Base-by-base conservation (phyloP, 2,888 invertebrate species). In the Sphaerophoria rueppellii region DNA sequence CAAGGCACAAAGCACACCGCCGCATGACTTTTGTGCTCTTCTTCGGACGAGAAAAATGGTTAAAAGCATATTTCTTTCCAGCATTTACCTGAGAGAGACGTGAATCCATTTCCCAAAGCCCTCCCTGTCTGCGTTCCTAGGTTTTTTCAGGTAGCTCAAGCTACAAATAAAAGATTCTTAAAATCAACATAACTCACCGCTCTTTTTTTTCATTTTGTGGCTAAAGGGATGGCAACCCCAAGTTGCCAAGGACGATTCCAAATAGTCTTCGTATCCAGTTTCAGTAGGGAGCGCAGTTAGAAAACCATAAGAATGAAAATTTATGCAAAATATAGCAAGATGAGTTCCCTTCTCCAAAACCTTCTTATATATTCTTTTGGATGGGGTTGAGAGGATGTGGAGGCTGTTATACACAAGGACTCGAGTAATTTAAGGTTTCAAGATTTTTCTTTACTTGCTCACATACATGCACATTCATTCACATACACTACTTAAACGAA, bases 111-210 rank as follows among this genome's bases (percentile, higher is more conserved):
- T 24, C 57, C 37, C 32, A 60, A 12, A 24, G 24, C 2, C 1
- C 11, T 6, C 54, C 11, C 48, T 48, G 63, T 48, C 54, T 65
- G 58, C 54, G 1, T 24, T 24, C 24, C 24, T 24, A 24, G 24
- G 24, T 24, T 24, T 2, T 24, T 24, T 2, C 24, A 24, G 24
- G 24, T 24, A 60, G n/a, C 48, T 70, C 69, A 60, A 67, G 60
- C 43, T 52, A 83, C 83, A 80, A 83, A 80, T 80, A 83, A 80
- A 80, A 83, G 75, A 75, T 83, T 80, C 61, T 80, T 80, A 75
- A 83, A 83, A 80, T 80, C 83, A 76, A 72, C 83, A 83, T 83
- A 80, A 83, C 75, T 83, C 83, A 80, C 46, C 50, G 52, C 48
- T 65, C 46, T 32, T 37, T 35, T 60, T 37, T 12, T 34, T 46